Percentiles rank a stretch among this genome's conserved stretches.
Evolutionary conservation across 2,888 invertebrate species (phyloP).

Genomic region (Gasteruption jaculator): DNA sequence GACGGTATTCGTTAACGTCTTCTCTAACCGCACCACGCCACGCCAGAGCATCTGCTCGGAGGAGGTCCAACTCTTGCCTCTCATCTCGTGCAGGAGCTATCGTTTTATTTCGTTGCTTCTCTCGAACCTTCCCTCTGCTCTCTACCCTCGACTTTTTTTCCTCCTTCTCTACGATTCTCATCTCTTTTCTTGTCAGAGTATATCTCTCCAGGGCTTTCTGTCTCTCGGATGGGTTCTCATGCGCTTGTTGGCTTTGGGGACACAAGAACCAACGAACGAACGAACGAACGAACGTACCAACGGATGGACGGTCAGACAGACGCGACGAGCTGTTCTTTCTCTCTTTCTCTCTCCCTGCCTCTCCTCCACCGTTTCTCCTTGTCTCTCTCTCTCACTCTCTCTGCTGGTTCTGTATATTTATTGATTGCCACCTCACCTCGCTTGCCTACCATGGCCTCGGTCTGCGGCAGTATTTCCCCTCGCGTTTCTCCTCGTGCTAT

Average conservation of each 20-base stretch:
- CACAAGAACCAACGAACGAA: conserved; percentile 33
- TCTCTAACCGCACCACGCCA: too few species aligned
- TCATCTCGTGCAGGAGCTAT: conserved; percentile 23
- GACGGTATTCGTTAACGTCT: too few species aligned
- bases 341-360: conserved; percentile 13
- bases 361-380: conserved; percentile 15
- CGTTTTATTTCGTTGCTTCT: conserved; percentile 37
- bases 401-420: conserved; percentile 49
- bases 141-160: conserved; percentile 20
- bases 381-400: conserved; percentile 26
- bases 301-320: conserved; percentile 24
- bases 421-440: conserved; percentile 50
- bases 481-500: conserved; percentile 21
- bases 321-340: conserved; percentile 28
- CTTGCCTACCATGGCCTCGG: conserved; percentile 37
- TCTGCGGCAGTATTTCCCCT: conserved; percentile 35
- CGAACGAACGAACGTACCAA: conserved; percentile 18
- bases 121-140: conserved; percentile 3
- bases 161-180: background rate
- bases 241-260: conserved; percentile 31
- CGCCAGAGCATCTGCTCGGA: too few species aligned
- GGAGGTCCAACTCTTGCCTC: conserved; percentile 15
- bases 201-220: conserved; percentile 17
- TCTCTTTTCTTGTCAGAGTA: conserved; percentile 14
- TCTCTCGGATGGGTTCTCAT: conserved; percentile 9